phyloP scores from a whole-genome alignment of 1,140 invertebrate genomes.

The Brachystomella parvula region DNA sequence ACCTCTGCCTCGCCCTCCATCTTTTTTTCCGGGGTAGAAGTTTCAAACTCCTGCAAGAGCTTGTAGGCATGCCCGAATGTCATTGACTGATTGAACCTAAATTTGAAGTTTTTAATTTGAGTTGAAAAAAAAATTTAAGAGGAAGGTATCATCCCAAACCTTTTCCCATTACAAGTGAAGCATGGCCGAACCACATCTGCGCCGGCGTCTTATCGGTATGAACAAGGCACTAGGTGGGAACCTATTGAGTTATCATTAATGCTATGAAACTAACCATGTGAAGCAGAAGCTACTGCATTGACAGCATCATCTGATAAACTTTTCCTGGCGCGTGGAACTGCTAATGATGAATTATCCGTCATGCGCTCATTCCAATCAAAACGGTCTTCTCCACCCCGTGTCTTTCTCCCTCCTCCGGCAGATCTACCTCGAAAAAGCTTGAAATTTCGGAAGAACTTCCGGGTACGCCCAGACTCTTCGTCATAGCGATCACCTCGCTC shows the following conservation, averaged over 20 bases:
- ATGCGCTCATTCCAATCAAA: conserved; percentile 31
- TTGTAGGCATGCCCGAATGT: too few species aligned
- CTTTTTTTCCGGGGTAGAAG: too few species aligned
- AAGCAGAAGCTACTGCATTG: neutral
- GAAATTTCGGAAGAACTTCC: conserved; percentile 59
- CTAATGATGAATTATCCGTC: conserved; percentile 22
- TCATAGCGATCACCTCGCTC: conserved; percentile 59
- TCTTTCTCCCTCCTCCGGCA: conserved; percentile 54
- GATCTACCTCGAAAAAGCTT: conserved; percentile 60
- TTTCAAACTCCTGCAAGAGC: too few species aligned
- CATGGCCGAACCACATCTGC: too few species aligned
- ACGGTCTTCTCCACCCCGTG: conserved; percentile 42
- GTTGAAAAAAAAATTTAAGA: too few species aligned
- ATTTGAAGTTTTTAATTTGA: too few species aligned
- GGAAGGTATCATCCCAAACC: conserved; percentile 1
- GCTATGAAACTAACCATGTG: neutral
- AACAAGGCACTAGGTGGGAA: too few species aligned
- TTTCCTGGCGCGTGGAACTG: conserved; percentile 44
- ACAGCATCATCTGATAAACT: conserved; percentile 47
- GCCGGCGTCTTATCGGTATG: too few species aligned
- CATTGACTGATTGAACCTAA: too few species aligned
- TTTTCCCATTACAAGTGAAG: too few species aligned
- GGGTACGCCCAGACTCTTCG: conserved; percentile 53
- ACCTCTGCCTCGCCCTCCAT: too few species aligned
- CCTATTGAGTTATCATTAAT: too few species aligned